Conservation (phyloP, 2,113 vertebrate genomes). For the Elaphurus davidianus region DNA sequence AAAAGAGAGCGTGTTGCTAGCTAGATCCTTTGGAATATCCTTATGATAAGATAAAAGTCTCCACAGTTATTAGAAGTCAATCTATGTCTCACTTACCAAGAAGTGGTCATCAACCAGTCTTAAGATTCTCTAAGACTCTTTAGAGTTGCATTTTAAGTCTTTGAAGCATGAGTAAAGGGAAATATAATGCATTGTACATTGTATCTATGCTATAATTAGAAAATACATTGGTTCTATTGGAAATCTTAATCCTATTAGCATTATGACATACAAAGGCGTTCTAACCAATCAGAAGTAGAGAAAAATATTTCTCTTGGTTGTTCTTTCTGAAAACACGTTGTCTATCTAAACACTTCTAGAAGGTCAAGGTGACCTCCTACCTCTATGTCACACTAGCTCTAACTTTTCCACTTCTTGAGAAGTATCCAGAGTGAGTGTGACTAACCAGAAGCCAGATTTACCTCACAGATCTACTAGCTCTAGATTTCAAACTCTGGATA, state of each 20-base stretch:
- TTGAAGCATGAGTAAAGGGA: neutral
- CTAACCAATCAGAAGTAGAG: neutral
- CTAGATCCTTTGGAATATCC: neutral
- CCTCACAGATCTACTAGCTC: neutral
- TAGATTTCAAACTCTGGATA: constrained; percentile 1
- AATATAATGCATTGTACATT: neutral
- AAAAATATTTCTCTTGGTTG: neutral
- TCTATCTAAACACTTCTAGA: neutral
- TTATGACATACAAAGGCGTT: neutral
- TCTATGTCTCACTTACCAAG: neutral
- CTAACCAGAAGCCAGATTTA: neutral
- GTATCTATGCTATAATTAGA: neutral
- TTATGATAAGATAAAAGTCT: neutral
- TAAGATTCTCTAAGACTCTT: neutral
- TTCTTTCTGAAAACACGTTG: neutral
- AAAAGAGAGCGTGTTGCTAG: neutral
- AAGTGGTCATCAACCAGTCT: neutral
- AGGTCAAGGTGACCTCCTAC: neutral
- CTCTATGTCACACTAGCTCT: neutral
- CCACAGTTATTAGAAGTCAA: neutral
- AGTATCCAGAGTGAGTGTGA: neutral
- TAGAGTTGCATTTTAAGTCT: neutral
- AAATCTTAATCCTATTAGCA: neutral
- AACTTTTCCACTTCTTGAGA: neutral
- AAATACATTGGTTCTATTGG: neutral